These are phyloP conservation scores for Cephonodes hylas DNA, from an alignment of 2,888 invertebrate species.

Conservation along the genomic window DNA sequence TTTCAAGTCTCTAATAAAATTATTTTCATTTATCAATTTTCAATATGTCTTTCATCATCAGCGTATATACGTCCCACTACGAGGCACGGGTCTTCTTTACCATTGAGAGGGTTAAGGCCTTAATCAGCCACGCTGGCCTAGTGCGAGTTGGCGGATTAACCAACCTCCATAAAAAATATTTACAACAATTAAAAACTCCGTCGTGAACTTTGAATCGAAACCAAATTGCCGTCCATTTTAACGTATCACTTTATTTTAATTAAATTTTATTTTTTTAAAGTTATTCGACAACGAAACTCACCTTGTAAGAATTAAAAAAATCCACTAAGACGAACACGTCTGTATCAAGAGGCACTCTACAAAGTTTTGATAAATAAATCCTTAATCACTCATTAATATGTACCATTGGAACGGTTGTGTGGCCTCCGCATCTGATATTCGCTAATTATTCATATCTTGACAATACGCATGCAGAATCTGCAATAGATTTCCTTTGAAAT, in stretches of 20 bases:
- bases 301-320: background rate
- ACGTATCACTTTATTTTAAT: background rate
- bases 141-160: too few relatives aligned
- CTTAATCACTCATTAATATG: constrained; percentile 1
- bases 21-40: too few relatives aligned
- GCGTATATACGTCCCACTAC: too few relatives aligned
- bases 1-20: too few relatives aligned
- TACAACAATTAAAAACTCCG: too few relatives aligned
- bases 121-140: too few relatives aligned
- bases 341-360: constrained; percentile 3
- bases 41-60: too few relatives aligned
- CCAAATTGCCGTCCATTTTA: too few relatives aligned
- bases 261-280: background rate
- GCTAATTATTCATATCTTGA: background rate
- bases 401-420: background rate
- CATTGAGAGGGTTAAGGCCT: too few relatives aligned
- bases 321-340: constrained; percentile 7
- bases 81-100: too few relatives aligned
- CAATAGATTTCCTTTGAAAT: background rate
- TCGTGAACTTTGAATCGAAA: too few relatives aligned
- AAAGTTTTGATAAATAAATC: constrained; percentile 2
- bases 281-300: background rate
- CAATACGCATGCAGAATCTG: background rate
- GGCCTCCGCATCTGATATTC: background rate
- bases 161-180: too few relatives aligned